Evolutionary conservation across 2,888 invertebrate genomes (phyloP).

Genomic region (Coleophora flavipennella): DNA sequence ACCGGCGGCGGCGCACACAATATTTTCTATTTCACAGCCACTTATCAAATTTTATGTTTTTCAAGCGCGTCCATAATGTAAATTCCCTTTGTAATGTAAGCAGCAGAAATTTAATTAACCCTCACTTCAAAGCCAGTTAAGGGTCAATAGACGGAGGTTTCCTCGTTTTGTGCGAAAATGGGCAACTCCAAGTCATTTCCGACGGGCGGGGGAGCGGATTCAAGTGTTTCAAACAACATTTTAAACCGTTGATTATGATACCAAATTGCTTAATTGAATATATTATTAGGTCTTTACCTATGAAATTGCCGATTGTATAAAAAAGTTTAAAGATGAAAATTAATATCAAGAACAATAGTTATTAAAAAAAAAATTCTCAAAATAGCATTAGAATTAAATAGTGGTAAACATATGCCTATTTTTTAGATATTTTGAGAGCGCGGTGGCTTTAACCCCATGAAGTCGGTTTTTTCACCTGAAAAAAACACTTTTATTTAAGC

Average conservation of each 20-base stretch:
- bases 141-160: conserved; percentile 51
- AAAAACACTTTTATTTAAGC: no score
- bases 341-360: no score
- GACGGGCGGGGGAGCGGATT: conserved; percentile 24
- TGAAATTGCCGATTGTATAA: no score
- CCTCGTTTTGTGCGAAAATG: conserved; percentile 48
- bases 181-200: conserved; percentile 39
- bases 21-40: conserved; percentile 5
- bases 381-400: no score
- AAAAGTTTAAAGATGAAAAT: no score
- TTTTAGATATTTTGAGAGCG: no score
- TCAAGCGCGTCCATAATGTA: conserved; percentile 34
- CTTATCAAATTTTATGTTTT: conserved; percentile 21
- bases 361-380: no score
- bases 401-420: no score
- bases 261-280: conserved; percentile 44
- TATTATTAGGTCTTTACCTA: conserved; percentile 24
- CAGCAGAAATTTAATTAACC: conserved; percentile 63
- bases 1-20: no score
- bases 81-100: conserved; percentile 55
- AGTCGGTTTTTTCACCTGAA: no score
- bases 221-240: conserved; percentile 39
- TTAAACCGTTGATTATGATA: conserved; percentile 41
- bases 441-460: no score
- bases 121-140: conserved; percentile 49